Evolutionary conservation across 1,140 invertebrate species (phyloP).

Genomic region (Monomorium pharaonis): DNA sequence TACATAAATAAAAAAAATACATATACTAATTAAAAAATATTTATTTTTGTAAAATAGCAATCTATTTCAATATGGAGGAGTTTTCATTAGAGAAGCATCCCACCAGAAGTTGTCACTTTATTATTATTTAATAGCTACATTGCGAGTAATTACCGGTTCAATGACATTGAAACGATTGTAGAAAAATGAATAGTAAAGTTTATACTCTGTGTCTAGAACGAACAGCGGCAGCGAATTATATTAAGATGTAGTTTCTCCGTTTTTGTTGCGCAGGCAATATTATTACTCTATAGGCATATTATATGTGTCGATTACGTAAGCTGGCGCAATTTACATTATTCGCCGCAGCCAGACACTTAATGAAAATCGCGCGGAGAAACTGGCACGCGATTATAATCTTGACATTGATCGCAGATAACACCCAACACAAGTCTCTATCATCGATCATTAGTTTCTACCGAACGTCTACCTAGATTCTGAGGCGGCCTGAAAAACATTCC

Average conservation of each 20-base stretch:
- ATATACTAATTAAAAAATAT: not conserved
- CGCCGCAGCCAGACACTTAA: slow-evolving; percentile 44
- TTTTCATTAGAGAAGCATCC: no score
- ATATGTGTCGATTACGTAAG: slow-evolving; percentile 53
- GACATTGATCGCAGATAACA: slow-evolving; percentile 73
- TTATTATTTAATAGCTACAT: not conserved
- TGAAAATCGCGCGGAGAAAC: slow-evolving; percentile 64
- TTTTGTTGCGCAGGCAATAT: slow-evolving; percentile 47
- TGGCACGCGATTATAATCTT: slow-evolving; percentile 65
- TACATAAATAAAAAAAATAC: not conserved
- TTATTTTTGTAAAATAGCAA: not conserved
- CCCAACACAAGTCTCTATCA: slow-evolving; percentile 63
- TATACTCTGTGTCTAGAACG: not conserved
- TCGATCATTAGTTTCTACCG: slow-evolving; percentile 70
- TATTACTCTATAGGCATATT: slow-evolving; percentile 57
- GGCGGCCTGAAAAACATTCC: slow-evolving; percentile 28
- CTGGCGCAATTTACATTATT: slow-evolving; percentile 52
- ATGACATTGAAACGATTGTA: slow-evolving; percentile 23
- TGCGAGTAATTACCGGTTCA: not conserved
- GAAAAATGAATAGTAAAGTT: slow-evolving; percentile 7
- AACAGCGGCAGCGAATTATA: not conserved
- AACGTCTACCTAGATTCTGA: slow-evolving; percentile 63
- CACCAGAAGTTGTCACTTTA: not conserved
- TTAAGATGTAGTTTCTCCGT: slow-evolving; percentile 50
- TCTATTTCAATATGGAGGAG: not conserved